Base-by-base conservation (phyloP, 2,888 invertebrate species). In the Andrena flavipes region DNA sequence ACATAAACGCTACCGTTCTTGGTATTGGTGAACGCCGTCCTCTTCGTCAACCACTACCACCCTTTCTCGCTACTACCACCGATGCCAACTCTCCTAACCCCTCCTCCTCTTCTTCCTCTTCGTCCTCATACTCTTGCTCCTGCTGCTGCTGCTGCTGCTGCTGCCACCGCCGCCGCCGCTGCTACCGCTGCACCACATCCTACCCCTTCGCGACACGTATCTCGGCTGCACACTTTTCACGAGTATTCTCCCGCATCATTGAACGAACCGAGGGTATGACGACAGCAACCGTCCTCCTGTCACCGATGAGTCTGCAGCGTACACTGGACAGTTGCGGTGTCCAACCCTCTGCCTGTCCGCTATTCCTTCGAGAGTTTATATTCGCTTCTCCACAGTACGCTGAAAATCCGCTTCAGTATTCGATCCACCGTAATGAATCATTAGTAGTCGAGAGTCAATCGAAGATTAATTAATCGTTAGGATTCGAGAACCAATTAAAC, bases 401-500 rank as follows among this genome's bases (percentile, higher is more conserved):
- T 42, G 42, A 5, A 42, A 42, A 42, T 42, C 16, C 16, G 42
- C 16, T 5, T 42, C 42, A 42, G 16, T 42, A 42, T 16, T 42
- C 42, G 84, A 85, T 88, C 82, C 81, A 75, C 64, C 80, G 76
- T 89, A 89, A 88, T 85, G 85, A 85, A 84, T 88, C 88, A 87
- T 88, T 87, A 84, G 84, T 80, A 86, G 85, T 88, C 84, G 87
- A 87, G 87, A 85, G 88, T 88, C 87, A 86, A 89, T 89, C 86
- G 85, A 84, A 86, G 88, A 89, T 86, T 89, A 88, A 89, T 89
- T 89, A 89, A 86, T 89, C 87, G 88, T 81, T 84, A 72, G 85
- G 89, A 87, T 84, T 88, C 88, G 87, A 87, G 88, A 88, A 85
- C 88, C 88, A 90, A 89, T 89, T 89, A 89, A 89, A 89, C 86